Base-by-base conservation (phyloP, 2,888 invertebrate species). In the Lasioglossum calceatum region DNA sequence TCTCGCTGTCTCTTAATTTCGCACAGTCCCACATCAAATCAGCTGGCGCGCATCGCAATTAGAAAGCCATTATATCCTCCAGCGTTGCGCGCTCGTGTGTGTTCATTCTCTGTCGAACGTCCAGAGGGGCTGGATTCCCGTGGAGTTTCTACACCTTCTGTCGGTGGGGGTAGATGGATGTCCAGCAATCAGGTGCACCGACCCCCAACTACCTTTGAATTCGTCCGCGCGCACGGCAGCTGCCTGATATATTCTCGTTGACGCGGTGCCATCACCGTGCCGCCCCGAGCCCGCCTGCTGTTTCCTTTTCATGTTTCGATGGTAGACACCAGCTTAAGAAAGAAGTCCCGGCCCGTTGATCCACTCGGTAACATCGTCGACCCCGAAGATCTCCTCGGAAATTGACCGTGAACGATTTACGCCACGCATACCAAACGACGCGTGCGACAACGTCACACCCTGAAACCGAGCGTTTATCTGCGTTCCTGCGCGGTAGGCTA, bases 1-100 rank as follows among this genome's bases (percentile, higher is more conserved):
- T 73, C 72, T 50, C 39, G 47, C 39, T 32, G 73, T 32, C 71
- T 44, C 79, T 50, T 64, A 71, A 76, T 47, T 71, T 32, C 78
- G 47, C 61, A n/a, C 58, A 74, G 58, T 64, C 64, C 74, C 76
- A 39, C 70, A 79, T 79, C 36, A 77, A 82, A 86, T 82, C 81
- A 75, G 39, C n/a, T 73, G 76, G 47, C 85, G 73, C 73, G 64
- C 74, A 80, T 84, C 87, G 92, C 92, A 93, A 93, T 93, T 93
- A 93, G 94, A 93, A 93, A 92, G 90, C 92, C 93, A 94, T 94
- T 93, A 94, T 92, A 72, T 70, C 54, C 78, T 72, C 32, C 10
- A 82, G 87, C 84, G 80, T 73, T 79, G 86, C 87, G 76, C 77
- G 76, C 74, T 50, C 61, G 76, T 32, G 61, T 47, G 77, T 14